These are phyloP conservation scores for Choreutis nemorana DNA, from an alignment of 2,888 invertebrate species.

Conservation along the genomic window DNA sequence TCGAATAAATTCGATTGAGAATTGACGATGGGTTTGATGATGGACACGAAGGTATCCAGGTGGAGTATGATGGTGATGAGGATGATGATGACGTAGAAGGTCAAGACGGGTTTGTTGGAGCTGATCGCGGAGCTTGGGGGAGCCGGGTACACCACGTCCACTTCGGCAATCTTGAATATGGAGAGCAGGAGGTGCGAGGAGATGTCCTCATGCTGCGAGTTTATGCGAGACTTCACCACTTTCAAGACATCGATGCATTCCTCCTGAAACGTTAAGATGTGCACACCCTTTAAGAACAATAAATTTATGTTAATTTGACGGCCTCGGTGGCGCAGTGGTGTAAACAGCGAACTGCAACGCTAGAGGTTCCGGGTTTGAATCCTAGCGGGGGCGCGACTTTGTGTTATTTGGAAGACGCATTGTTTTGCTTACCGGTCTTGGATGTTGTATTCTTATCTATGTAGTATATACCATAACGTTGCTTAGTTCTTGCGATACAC, in stretches of 20 bases:
- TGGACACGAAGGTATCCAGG: conserved; percentile 18
- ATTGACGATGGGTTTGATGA: conserved; percentile 36
- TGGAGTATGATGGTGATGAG: conserved; percentile 35
- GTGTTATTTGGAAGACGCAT: too few species aligned
- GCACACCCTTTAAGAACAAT: too few species aligned
- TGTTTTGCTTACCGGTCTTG: too few species aligned
- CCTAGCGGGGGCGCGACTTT: too few species aligned
- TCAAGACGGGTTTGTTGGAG: conserved; percentile 26
- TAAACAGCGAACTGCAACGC: too few species aligned
- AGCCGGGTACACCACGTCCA: conserved; percentile 81
- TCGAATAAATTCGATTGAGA: conserved; percentile 45
- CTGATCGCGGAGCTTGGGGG: conserved; percentile 65
- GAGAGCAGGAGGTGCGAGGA: conserved; percentile 87
- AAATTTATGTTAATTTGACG: too few species aligned
- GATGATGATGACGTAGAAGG: conserved; percentile 33
- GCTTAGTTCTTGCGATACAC: too few species aligned
- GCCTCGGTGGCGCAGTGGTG: too few species aligned
- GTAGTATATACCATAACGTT: too few species aligned
- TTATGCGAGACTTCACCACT: conserved; percentile 84
- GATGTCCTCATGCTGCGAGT: conserved; percentile 84
- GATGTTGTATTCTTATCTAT: too few species aligned
- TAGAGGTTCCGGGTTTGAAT: too few species aligned
- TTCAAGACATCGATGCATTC: conserved; percentile 85
- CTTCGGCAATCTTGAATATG: conserved; percentile 92
- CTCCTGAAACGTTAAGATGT: conserved; percentile 68